A percentile compares a stretch with the other conserved stretches of the same genome.
phyloP scores from a whole-genome alignment of 2,888 invertebrate genomes.

The Molorchus minor region DNA sequence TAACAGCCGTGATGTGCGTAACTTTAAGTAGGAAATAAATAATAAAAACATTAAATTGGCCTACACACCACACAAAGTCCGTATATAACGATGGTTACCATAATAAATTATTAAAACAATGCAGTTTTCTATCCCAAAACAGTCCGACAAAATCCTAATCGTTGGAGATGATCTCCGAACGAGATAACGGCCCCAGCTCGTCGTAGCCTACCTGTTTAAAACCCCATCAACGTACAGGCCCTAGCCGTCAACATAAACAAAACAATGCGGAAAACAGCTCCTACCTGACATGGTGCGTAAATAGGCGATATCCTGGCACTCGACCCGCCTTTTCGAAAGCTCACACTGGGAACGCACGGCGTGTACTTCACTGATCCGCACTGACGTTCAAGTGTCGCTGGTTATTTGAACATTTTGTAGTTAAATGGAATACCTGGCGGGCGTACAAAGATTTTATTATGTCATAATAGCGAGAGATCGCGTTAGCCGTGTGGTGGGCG shows the following conservation, averaged over 20 bases:
- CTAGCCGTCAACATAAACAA: conserved; percentile 8
- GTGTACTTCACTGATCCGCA: conserved; percentile 8
- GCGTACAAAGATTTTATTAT: conserved; percentile 26
- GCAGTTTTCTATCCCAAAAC: background rate
- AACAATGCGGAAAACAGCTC: conserved; percentile 14
- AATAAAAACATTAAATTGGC: conserved; percentile 13
- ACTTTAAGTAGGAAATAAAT: conserved; percentile 13
- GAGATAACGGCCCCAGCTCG: background rate
- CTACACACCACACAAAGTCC: conserved; percentile 4
- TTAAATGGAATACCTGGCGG: conserved; percentile 23
- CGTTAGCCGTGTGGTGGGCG: conserved; percentile 14
- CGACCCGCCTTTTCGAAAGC: conserved; percentile 8
- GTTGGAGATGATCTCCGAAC: background rate
- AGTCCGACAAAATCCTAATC: background rate
- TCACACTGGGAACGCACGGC: conserved; percentile 4
- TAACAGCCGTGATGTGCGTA: too few species aligned
- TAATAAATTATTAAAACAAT: conserved; percentile 7
- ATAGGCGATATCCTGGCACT: conserved; percentile 1
- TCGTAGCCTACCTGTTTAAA: background rate
- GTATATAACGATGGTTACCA: too few species aligned
- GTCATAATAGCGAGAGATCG: conserved; percentile 14
- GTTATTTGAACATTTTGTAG: conserved; percentile 26
- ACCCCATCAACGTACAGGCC: background rate
- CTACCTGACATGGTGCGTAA: conserved; percentile 21
- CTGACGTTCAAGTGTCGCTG: conserved; percentile 13